Evolutionary conservation across 2,797 vertebrate genomes (phyloP), one percentile per base, ranked within the genome.

Genomic region (Cottoperca gobio): DNA sequence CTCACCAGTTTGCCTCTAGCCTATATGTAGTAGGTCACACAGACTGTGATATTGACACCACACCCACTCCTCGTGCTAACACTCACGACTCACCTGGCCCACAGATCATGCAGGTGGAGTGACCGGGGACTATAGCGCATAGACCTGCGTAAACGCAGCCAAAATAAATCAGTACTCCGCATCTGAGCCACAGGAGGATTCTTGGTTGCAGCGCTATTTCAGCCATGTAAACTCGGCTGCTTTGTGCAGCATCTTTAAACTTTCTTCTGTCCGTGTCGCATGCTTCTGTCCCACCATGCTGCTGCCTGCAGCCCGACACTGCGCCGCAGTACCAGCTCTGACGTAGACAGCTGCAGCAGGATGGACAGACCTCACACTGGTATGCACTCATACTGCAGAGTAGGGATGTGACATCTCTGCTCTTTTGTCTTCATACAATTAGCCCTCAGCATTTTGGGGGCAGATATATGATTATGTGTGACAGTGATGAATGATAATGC

Each of bases 61-160:
- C 95, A 88, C 95, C 94, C 93, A 95, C 93, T 52, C 24, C 74
- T 42, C 48, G 17, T 65, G 78, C 78, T 79, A 62, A 79, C 82
- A 72, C 80, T 83, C 90, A 92, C 90, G 81, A 70, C 78, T 84
- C 91, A 92, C 90, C 90, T 91, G 91, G 79, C 70, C 66, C 78
- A 17, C 63, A n/a, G 33, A 66, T 60, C 59, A 33, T 26, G 79
- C 81, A 88, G 82, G 89, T 88, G 86, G 33, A 82, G 70, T 17
- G 50, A 65, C 64, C 16, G 70, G 9, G 28, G 59, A 33, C n/a
- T 50, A 6, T 12, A 55, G 50, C 64, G 62, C 68, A 59, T 1
- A 64, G 76, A 73, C 63, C 61, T 33, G 53, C 23, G 50, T 76
- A 57, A 35, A 28, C 57, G 77, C 61, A 60, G 57, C 45, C 13